Evolutionary conservation across 2,888 invertebrate genomes (phyloP).

Genomic region (Lingula anatina): DNA sequence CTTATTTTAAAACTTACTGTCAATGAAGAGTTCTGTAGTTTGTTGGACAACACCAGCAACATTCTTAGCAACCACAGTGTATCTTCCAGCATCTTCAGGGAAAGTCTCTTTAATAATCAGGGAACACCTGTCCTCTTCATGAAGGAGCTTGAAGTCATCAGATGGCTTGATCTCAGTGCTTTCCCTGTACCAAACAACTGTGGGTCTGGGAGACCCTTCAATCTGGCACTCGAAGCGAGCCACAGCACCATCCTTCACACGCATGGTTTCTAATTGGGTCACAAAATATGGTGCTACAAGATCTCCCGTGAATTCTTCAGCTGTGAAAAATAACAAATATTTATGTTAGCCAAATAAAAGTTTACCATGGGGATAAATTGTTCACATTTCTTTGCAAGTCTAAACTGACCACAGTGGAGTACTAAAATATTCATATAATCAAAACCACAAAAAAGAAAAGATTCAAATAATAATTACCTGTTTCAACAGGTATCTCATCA

Average conservation of each 20-base stretch:
- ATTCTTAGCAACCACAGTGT: constrained; percentile 71
- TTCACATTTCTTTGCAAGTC: too few species aligned
- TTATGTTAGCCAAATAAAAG: too few species aligned
- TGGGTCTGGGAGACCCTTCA: constrained; percentile 47
- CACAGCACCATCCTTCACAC: constrained; percentile 34
- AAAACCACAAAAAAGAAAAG: too few species aligned
- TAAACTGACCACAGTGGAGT: too few species aligned
- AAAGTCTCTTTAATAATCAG: constrained; percentile 64
- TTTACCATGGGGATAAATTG: too few species aligned
- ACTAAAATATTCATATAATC: too few species aligned
- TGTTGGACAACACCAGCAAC: constrained; percentile 69
- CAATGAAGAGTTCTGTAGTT: constrained; percentile 68
- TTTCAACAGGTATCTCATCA: too few species aligned
- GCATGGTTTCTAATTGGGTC: constrained; percentile 21
- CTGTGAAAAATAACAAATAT: too few species aligned
- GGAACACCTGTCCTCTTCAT: constrained; percentile 46
- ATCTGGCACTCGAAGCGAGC: constrained; percentile 43
- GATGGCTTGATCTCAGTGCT: constrained; percentile 59
- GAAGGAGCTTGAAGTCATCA: constrained; percentile 61
- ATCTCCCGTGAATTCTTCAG: constrained; percentile 20
- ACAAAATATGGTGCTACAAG: constrained; percentile 31
- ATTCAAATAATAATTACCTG: too few species aligned
- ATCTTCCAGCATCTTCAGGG: constrained; percentile 69
- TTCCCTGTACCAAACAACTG: constrained; percentile 78
- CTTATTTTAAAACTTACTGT: constrained; percentile 43